Conservation (phyloP, 2,797 vertebrate genomes). For the Syngnathus acus region DNA sequence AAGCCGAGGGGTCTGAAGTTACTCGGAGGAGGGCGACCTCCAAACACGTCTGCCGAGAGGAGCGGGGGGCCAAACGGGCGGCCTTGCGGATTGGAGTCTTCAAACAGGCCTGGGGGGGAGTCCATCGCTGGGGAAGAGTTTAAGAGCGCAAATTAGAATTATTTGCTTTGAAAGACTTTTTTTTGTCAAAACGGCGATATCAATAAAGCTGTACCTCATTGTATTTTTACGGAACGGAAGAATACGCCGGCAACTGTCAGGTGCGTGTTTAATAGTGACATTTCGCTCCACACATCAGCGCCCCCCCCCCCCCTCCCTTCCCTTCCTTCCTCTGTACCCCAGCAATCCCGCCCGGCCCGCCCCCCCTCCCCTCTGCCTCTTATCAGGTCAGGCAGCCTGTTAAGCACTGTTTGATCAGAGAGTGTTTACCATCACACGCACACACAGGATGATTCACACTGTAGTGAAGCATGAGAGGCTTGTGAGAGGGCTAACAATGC, state of each 20-base stretch:
- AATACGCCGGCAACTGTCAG: background rate
- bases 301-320: slow-evolving; percentile 30
- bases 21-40: slow-evolving; percentile 33
- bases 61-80: slow-evolving; percentile 53
- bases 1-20: slow-evolving; percentile 54
- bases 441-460: slow-evolving; percentile 26
- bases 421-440: slow-evolving; percentile 64
- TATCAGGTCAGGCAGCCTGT: slow-evolving; percentile 76
- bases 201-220: too few species aligned
- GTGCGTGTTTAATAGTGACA: background rate
- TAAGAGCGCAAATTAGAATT: slow-evolving; percentile 10
- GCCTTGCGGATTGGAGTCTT: slow-evolving; percentile 57
- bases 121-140: slow-evolving; percentile 62
- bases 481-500: slow-evolving; percentile 68
- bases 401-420: slow-evolving; percentile 77
- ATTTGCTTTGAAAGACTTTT: too few species aligned
- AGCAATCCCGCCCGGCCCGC: slow-evolving; percentile 42
- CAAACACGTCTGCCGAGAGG: slow-evolving; percentile 48
- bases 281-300: background rate
- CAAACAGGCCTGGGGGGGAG: slow-evolving; percentile 65
- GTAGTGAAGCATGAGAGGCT: slow-evolving; percentile 45
- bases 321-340: slow-evolving; percentile 54
- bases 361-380: slow-evolving; percentile 42
- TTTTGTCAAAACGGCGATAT: too few species aligned
- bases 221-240: too few species aligned